These are phyloP conservation scores for Chamaea fasciata DNA, from an alignment of 2,113 vertebrate species.

Conservation along the genomic window DNA sequence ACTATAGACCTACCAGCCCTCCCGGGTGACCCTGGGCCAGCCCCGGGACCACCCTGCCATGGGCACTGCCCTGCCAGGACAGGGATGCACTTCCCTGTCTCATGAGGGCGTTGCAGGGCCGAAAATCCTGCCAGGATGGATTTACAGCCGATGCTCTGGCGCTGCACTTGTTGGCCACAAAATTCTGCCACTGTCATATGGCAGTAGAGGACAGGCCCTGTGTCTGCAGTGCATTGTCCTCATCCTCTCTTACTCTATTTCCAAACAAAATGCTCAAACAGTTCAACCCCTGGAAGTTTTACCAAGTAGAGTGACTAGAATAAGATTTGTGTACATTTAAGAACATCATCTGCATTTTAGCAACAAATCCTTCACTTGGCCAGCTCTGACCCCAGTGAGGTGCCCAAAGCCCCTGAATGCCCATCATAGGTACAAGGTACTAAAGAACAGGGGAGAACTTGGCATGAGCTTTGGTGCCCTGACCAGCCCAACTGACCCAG, in stretches of 20 bases:
- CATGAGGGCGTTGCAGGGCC: not conserved
- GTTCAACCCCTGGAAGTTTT: not conserved
- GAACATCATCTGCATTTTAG: not conserved
- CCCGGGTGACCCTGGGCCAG: rapidly evolving
- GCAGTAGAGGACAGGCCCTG: not conserved
- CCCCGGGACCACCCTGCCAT: rapidly evolving
- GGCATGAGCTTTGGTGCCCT: not conserved
- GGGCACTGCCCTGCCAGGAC: rapidly evolving
- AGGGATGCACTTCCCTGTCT: not conserved
- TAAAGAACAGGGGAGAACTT: not conserved
- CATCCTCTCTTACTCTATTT: not conserved
- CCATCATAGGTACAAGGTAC: not conserved
- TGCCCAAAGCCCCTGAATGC: not conserved
- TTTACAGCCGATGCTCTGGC: not conserved
- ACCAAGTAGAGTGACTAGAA: not conserved
- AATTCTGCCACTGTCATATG: not conserved
- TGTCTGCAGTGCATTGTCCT: rapidly evolving
- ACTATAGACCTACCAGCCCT: not conserved
- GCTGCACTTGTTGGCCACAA: not conserved
- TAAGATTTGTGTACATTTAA: not conserved
- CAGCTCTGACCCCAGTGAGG: not conserved
- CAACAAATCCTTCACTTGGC: not conserved
- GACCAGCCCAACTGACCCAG: not conserved
- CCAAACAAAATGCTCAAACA: not conserved
- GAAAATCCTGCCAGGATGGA: not conserved